A percentile compares a stretch with the other conserved stretches of the same genome.
Conservation (phyloP, 2,888 invertebrate genomes). For the Amitus sp. region DNA sequence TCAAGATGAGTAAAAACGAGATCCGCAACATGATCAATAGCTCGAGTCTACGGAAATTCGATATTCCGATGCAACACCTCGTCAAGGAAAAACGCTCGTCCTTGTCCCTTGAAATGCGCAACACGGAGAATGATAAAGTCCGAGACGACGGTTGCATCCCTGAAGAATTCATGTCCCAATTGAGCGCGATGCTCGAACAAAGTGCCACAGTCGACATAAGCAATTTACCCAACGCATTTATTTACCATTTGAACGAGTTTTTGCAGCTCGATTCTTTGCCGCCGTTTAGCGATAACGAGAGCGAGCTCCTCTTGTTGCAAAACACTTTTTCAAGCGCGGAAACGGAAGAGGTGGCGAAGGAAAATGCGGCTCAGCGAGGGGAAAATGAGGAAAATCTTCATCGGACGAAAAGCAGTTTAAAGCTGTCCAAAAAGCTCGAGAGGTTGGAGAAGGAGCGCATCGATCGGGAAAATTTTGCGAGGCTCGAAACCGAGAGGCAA, state of each 20-base stretch:
- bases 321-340: no score
- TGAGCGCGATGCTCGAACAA: conserved; percentile 70
- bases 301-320: no score
- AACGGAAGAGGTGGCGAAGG: background rate
- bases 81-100: conserved; percentile 56
- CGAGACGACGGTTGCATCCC: conserved; percentile 50
- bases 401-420: conserved; percentile 13
- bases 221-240: conserved; percentile 71
- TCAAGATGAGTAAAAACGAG: conserved; percentile 63
- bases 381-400: conserved; percentile 17
- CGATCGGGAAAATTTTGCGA: background rate
- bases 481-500: conserved; percentile 2
- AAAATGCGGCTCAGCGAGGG: background rate
- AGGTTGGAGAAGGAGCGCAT: background rate
- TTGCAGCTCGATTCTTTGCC: conserved; percentile 62
- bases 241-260: conserved; percentile 71
- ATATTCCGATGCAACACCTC: conserved; percentile 61
- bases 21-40: conserved; percentile 62
- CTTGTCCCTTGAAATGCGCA: conserved; percentile 54
- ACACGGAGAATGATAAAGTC: conserved; percentile 57
- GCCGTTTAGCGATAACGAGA: conserved; percentile 14
- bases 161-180: conserved; percentile 60
- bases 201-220: conserved; percentile 70
- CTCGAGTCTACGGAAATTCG: conserved; percentile 59
- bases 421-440: conserved; percentile 9